Base-by-base conservation (phyloP, 2,113 vertebrate species). In the Reinhardtius hippoglossoides region DNA sequence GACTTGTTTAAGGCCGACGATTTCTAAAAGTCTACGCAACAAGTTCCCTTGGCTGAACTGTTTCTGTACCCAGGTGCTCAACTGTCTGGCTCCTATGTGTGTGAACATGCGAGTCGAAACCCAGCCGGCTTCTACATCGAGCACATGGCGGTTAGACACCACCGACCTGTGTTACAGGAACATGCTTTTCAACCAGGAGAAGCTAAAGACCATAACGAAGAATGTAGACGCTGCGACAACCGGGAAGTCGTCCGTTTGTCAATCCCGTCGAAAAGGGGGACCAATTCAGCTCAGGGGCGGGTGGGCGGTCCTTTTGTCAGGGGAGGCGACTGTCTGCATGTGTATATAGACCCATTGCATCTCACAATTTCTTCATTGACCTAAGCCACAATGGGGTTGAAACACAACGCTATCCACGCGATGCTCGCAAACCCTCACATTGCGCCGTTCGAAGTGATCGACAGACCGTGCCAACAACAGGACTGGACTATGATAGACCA, bases 41-140 rank as follows among this genome's bases (percentile, higher is more conserved):
- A 67, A 15, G 3, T 80, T 80, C 9, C 78, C 64, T 0, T 80
- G 70, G 70, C 5, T 80, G 3, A 74, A 26, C 3, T 62, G 78
- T 6, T 37, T 80, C 4, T 80, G 78, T 18, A 1, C 44, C 0
- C 65, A 81, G 2, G 71, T 81, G 5, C 59, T 81, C 0, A 52
- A 75, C 20, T 69, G 65, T 24, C 40, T 74, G 1, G 13, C 66
- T 7, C 78, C 71, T 0, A 48, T 0, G 2, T 81, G 78, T 1
- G 18, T 74, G 13, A 81, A 75, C 52, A 64, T 64, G 78, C 40
- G 78, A 27, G 52, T 81, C 0, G 50, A 37, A 9, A 55, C 46
- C 15, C 14, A 27, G 40, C 13, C 9, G 40, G 40, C 5, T 10
- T 12, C 8, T 44, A 13, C 9, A 13, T 13, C 13, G 9, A 44